These are phyloP conservation scores for Larimichthys crocea DNA, from an alignment of 2,113 vertebrate species.

Conservation along the genomic window DNA sequence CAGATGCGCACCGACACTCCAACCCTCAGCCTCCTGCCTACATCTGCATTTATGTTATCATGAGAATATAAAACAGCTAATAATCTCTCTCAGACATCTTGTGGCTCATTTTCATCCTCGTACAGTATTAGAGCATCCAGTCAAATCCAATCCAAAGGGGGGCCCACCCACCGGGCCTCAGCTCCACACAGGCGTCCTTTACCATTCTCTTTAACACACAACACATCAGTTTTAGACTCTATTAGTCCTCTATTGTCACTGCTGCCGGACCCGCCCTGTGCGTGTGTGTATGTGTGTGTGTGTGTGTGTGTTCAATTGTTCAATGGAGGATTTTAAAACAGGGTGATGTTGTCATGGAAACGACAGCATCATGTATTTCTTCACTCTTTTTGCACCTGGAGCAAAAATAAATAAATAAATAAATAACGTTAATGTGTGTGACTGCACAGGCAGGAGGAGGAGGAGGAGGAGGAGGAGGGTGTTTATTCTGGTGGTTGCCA, in stretches of 20 bases:
- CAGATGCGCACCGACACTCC: conserved; percentile 62
- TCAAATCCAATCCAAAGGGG: not conserved
- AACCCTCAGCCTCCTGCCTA: conserved; percentile 24
- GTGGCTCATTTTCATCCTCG: not conserved
- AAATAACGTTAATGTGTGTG: not conserved
- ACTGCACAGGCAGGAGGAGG: not conserved
- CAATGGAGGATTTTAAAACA: conserved; percentile 45
- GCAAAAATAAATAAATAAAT: not conserved
- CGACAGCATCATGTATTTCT: conserved; percentile 71
- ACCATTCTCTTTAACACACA: conserved; percentile 12
- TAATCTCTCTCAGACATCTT: not conserved
- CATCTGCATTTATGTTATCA: conserved; percentile 15
- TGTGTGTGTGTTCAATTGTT: not conserved
- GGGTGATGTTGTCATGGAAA: conserved; percentile 81
- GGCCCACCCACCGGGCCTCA: conserved; percentile 58
- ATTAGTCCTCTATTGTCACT: conserved; percentile 55
- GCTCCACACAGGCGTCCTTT: conserved; percentile 14
- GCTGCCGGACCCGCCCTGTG: conserved; percentile 62
- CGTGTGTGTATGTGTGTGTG: not conserved
- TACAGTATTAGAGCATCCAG: not conserved
- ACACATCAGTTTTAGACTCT: not conserved
- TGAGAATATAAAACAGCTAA: not conserved
- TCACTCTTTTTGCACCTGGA: conserved; percentile 17
- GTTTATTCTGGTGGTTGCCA: conserved; percentile 80
- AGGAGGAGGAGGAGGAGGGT: conserved; percentile 33